Base-by-base conservation (phyloP, 2,797 vertebrate species). In the Chloroceryle inda region DNA sequence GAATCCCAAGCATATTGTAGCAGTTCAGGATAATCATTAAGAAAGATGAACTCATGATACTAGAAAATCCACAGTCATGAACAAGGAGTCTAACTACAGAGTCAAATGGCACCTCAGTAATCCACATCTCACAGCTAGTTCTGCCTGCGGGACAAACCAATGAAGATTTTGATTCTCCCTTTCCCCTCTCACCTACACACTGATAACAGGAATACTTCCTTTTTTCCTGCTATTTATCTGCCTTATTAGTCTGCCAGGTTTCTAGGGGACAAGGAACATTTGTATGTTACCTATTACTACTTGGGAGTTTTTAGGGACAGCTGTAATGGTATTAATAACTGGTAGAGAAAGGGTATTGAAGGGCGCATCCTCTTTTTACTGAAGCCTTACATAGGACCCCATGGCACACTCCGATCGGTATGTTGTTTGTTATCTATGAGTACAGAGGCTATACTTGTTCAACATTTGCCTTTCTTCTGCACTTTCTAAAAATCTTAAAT, bases 401-500 rank as follows among this genome's bases (percentile, higher is more conserved):
- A 10, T 4, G 4, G 79, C 23, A 42, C 4, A 16, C 27, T 44
- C 26, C 55, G 16, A 35, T 42, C 3, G 1, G 12, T 20, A 0
- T 2, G 5, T 9, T 61, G 13, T 33, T 52, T 82, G 15, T 33
- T 38, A 85, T 27, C 42, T 26, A n/a, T 23, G 38, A 81, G 26
- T 13, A 59, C 1, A 55, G 23, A 59, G 26, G 12, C 11, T 26
- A 6, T 13, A 86, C 17, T 6, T 56, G 31, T 33, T 40, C 8
- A 55, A 44, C 50, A 67, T 37, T 6, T 33, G 11, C 24, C 31
- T 62, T 67, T 77, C 24, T 67, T 91, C 40, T 37, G 33, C 22
- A 18, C 16, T 71, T 68, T 42, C 23, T 40, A 11, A 22, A 83
- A 61, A 56, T 56, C 10, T 21, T 6, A 69, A 37, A 33, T 24